Conservation (phyloP, 2,888 invertebrate genomes). For the Aphidius colemani region DNA sequence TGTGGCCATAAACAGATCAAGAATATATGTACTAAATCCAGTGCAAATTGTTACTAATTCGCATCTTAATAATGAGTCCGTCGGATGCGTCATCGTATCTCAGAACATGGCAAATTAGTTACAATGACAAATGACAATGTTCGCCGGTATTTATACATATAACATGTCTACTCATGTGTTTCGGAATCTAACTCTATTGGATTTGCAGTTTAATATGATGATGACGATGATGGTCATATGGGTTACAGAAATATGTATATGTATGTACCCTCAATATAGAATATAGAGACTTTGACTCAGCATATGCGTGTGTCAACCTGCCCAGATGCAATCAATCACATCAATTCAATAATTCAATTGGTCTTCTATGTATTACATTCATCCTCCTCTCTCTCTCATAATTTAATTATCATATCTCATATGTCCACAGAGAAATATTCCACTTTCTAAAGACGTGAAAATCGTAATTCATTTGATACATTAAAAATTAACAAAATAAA, state of each 20-base stretch:
- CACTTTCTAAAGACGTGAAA: background rate
- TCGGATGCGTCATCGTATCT: constrained; percentile 61
- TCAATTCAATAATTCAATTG: constrained; percentile 56
- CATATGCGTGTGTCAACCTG: constrained; percentile 56
- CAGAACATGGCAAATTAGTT: constrained; percentile 61
- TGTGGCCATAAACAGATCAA: constrained; percentile 60
- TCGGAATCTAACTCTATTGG: constrained; percentile 17
- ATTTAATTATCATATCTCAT: background rate
- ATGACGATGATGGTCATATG: too few species aligned
- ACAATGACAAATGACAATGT: constrained; percentile 58
- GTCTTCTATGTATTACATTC: constrained; percentile 31
- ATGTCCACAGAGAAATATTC: background rate
- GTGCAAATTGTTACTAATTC: constrained; percentile 61
- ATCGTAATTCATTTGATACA: background rate
- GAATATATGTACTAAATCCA: constrained; percentile 56
- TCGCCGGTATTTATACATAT: constrained; percentile 28
- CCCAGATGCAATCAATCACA: constrained; percentile 56
- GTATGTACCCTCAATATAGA: too few species aligned
- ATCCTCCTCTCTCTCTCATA: background rate
- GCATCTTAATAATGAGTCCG: constrained; percentile 61
- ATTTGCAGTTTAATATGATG: too few species aligned
- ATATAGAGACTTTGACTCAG: constrained; percentile 46
- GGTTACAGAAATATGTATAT: too few species aligned
- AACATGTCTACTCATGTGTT: constrained; percentile 39
- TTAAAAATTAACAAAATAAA: background rate